phyloP scores from a whole-genome alignment of 2,888 invertebrate species.

The Alitta virens region DNA sequence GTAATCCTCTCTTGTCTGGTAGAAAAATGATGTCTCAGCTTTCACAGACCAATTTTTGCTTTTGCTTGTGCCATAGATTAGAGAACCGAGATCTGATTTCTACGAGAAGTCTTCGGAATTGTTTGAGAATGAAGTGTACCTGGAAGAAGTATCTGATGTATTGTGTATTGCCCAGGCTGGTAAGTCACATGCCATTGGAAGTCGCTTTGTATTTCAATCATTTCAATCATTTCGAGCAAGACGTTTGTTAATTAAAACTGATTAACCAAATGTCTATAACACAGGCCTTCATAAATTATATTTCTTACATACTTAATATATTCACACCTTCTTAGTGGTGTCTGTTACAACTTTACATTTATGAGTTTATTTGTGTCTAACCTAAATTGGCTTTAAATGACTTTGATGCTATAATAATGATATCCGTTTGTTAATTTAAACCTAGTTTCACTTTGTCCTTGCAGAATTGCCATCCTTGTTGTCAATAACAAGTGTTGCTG shows the following conservation, averaged over 20 bases:
- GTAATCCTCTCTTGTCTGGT: too few species aligned
- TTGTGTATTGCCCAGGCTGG: conserved; percentile 85
- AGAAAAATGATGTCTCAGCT: too few species aligned
- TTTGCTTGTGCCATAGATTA: conserved; percentile 48
- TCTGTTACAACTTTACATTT: neutral
- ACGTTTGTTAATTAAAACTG: too few species aligned
- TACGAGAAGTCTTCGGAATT: conserved; percentile 80
- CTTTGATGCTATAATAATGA: neutral
- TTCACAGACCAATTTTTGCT: too few species aligned
- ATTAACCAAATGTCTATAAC: too few species aligned
- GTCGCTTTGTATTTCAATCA: too few species aligned
- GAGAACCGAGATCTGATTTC: conserved; percentile 58
- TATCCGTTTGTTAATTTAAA: too few species aligned
- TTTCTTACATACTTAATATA: too few species aligned
- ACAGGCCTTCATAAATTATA: too few species aligned
- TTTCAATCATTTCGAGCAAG: too few species aligned
- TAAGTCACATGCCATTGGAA: too few species aligned
- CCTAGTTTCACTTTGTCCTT: conserved; percentile 16
- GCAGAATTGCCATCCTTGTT: conserved; percentile 81
- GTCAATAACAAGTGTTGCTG: conserved; percentile 75
- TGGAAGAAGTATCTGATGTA: conserved; percentile 92
- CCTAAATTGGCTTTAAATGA: neutral
- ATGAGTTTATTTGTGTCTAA: neutral
- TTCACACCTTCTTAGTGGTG: too few species aligned
- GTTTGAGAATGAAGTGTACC: conserved; percentile 91